Evolutionary conservation across 2,888 invertebrate species (phyloP).

Genomic region (Tinea trinotella): DNA sequence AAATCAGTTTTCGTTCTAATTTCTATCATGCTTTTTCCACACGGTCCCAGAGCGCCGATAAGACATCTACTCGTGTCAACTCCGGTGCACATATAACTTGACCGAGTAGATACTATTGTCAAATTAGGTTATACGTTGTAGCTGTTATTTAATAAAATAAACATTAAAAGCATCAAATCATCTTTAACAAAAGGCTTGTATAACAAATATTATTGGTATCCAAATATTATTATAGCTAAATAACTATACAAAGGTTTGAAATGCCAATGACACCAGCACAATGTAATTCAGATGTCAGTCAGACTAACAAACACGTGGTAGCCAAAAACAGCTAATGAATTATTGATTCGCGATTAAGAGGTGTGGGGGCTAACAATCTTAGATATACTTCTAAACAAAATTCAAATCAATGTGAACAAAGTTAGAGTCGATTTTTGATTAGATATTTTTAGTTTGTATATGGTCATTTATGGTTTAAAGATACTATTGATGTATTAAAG

Average conservation of each 20-base stretch:
- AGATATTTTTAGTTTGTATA: not conserved
- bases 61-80: too few relatives aligned
- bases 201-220: too few relatives aligned
- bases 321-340: slow-evolving; percentile 40
- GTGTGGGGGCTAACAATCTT: slow-evolving; percentile 1
- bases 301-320: slow-evolving; percentile 38
- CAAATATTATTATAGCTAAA: too few relatives aligned
- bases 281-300: slow-evolving; percentile 43
- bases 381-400: not conserved
- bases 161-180: too few relatives aligned
- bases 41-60: too few relatives aligned
- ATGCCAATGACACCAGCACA: slow-evolving; percentile 26
- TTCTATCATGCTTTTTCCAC: too few relatives aligned
- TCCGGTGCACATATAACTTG: too few relatives aligned
- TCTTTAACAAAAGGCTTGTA: too few relatives aligned
- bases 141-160: too few relatives aligned
- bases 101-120: too few relatives aligned
- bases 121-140: too few relatives aligned
- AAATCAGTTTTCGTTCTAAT: too few relatives aligned
- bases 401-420: not conserved
- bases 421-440: not conserved
- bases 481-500: slow-evolving; percentile 26
- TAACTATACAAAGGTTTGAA: slow-evolving; percentile 6
- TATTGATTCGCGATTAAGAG: slow-evolving; percentile 28
- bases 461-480: slow-evolving; percentile 3